phyloP scores from a whole-genome alignment of 2,113 vertebrate species.

The Phalacrocorax brasilianus region DNA sequence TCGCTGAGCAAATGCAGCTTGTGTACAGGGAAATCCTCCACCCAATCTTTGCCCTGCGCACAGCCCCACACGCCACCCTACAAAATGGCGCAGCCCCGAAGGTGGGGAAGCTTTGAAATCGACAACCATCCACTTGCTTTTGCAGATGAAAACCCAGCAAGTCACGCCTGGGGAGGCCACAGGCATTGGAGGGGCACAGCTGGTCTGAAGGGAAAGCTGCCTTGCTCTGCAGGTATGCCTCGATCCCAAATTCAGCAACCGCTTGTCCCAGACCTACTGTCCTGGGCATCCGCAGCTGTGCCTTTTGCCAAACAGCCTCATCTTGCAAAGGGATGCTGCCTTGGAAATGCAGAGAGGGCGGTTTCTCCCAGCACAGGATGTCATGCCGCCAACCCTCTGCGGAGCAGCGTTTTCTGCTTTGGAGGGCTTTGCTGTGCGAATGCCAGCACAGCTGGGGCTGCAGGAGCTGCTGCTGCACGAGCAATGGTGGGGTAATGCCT shows the following conservation, averaged over 20 bases:
- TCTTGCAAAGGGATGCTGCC: neutral
- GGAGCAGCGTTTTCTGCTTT: neutral
- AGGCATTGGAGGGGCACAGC: neutral
- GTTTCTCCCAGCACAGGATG: neutral
- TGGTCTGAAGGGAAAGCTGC: neutral
- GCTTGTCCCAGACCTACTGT: neutral
- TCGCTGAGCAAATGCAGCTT: conserved; percentile 3
- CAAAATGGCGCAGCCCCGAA: accelerated
- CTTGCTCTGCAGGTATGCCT: neutral
- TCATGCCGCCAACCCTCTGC: neutral
- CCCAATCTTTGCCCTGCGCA: neutral
- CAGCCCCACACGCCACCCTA: neutral
- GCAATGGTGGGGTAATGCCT: neutral
- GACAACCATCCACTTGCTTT: accelerated
- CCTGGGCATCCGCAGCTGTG: accelerated
- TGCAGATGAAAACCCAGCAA: neutral
- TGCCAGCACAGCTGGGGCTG: neutral
- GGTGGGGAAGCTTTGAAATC: neutral
- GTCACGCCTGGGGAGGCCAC: accelerated
- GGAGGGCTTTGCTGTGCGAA: neutral
- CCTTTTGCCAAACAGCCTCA: neutral
- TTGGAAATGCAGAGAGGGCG: neutral
- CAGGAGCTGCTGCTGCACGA: neutral
- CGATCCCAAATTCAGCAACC: neutral
- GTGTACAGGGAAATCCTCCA: neutral